Evolutionary conservation across 2,797 vertebrate species (phyloP).

Genomic region (Zenarchopterus dispar): DNA sequence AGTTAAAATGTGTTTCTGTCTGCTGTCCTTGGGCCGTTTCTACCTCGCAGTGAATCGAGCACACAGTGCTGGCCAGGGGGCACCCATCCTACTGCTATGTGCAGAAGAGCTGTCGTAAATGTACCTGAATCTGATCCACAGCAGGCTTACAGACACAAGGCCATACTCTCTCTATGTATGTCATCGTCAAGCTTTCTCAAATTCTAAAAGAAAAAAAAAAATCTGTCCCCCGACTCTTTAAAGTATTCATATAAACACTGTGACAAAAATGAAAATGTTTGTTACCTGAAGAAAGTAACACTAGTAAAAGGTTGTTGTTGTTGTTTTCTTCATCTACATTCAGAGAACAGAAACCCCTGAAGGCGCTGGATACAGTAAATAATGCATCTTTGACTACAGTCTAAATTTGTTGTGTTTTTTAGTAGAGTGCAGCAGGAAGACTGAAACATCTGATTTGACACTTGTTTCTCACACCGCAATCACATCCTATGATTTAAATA

Average conservation of each 20-base stretch:
- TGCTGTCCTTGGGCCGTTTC: constrained; percentile 70
- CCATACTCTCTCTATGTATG: constrained; percentile 8
- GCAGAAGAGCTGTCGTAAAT: constrained; percentile 54
- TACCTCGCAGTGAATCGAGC: constrained; percentile 58
- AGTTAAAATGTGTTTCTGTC: constrained; percentile 74
- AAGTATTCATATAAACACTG: neutral
- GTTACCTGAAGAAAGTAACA: constrained; percentile 29
- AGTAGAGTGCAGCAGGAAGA: constrained; percentile 42
- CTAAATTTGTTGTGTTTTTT: constrained; percentile 57
- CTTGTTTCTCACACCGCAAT: constrained; percentile 43
- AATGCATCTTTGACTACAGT: constrained; percentile 53
- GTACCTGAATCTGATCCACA: constrained; percentile 67
- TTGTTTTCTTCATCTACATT: constrained; percentile 49
- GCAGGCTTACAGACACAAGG: constrained; percentile 29
- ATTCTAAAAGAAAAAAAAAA: constrained; percentile 6
- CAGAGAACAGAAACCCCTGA: constrained; percentile 46
- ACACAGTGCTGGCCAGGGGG: constrained; percentile 65
- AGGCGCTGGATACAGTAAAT: constrained; percentile 59
- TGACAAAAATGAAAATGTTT: constrained; percentile 1
- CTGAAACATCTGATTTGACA: constrained; percentile 52
- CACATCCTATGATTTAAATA: constrained; percentile 20
- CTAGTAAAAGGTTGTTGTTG: constrained; percentile 10
- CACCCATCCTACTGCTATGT: constrained; percentile 62
- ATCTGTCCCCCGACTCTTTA: neutral
- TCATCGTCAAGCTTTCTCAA: constrained; percentile 21